These are phyloP conservation scores for Microctenopoma stevenorrisi DNA, from an alignment of 2,797 vertebrate species.

Conservation along the genomic window DNA sequence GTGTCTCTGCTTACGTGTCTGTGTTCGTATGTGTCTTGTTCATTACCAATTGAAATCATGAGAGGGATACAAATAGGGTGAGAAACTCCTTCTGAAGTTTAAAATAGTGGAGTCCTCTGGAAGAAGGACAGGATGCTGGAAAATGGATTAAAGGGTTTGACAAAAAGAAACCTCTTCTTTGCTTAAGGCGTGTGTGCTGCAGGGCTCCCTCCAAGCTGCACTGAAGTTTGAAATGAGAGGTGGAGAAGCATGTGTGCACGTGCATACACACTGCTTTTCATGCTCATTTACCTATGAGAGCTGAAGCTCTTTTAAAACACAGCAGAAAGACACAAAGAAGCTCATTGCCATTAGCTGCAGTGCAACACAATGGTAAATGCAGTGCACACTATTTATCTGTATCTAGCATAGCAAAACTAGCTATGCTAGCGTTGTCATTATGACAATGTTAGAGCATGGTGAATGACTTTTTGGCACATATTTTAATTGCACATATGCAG, in stretches of 20 bases:
- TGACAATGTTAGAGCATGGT: not conserved
- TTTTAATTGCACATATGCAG: not conserved
- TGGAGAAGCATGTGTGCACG: constrained; percentile 34
- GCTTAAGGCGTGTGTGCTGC: constrained; percentile 56
- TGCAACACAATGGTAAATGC: too few relatives aligned
- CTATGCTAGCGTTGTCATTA: not conserved
- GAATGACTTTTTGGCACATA: not conserved
- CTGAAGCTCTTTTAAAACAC: constrained; percentile 1
- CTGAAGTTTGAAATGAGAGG: constrained; percentile 68
- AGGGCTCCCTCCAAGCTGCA: constrained; percentile 62
- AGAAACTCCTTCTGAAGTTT: constrained; percentile 47
- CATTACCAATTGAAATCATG: constrained; percentile 29
- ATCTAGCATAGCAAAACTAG: not conserved
- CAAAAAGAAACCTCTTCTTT: constrained; percentile 43
- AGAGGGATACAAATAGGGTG: constrained; percentile 32
- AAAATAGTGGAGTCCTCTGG: constrained; percentile 39
- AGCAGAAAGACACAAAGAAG: not conserved
- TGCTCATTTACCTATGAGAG: constrained; percentile 1
- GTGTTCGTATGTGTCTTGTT: constrained; percentile 16
- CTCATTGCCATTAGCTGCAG: not conserved
- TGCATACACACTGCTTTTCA: not conserved
- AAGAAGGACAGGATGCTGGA: constrained; percentile 30
- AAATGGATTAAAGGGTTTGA: constrained; percentile 59
- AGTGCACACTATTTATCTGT: too few relatives aligned
- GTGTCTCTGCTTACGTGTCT: constrained; percentile 17